Evolutionary conservation across 2,888 invertebrate species (phyloP), one percentile per base, ranked within the genome.

Genomic region (Metallyticus violacea): DNA sequence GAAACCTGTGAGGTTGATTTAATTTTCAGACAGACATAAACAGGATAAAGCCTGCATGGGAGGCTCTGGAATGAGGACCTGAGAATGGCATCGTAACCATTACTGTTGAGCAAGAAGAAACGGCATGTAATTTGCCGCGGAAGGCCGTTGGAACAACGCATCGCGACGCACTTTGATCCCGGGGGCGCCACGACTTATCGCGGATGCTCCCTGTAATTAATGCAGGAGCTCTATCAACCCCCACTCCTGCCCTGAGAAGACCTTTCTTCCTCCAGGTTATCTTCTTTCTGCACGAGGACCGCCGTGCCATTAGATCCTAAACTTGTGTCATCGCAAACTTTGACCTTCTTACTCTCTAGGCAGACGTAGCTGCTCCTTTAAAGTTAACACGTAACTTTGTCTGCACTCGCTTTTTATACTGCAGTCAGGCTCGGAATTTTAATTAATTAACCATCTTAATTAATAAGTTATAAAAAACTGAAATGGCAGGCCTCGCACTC

Each of bases 361-460:
- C 40, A 62, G 40, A 62, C 40, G 40, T 15, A 62, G n/a, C 40
- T 62, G 15, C 22, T 62, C 40, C 40, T 62, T 62, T 62, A 62
- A 62, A 62, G 40, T 62, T 62, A 62, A 62, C 40, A 62, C 40
- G 40, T 62, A 62, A 62, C 40, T 62, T 62, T 62, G 15, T 62
- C 40, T 62, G 40, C 40, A 62, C 15, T 15, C 40, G 15, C 40
- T 62, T 62, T 62, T 62, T 62, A 62, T 62, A 3, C 40, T 62
- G 40, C 40, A 62, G 40, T 62, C 9, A 4, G 40, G 26, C 28
- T 25, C 26, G 29, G n/a, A 28, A 77, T 83, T 29, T 83, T 77
- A 83, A 83, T 83, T 83, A 83, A 83, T 83, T 83, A 83, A 83
- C 82, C 15, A 77, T 83, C 28, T 83, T 83, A 83, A 76, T 81